Percentiles rank a stretch among this genome's conserved stretches.
Conservation (phyloP, 2,113 vertebrate species). For the Ctenodactylus gundi region DNA sequence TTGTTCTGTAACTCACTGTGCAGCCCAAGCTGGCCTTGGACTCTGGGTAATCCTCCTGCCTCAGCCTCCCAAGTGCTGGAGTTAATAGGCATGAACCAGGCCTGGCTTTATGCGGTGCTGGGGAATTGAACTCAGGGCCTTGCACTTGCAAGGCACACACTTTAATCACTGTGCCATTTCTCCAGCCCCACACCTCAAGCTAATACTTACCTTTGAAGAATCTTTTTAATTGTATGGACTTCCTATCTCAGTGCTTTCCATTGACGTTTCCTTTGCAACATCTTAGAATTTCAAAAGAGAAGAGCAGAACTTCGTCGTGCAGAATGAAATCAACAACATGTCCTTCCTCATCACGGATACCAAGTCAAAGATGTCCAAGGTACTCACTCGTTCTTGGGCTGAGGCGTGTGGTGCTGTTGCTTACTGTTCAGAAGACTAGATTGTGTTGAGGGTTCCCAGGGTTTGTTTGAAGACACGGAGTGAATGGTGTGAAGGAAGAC, state of each 20-base stretch:
- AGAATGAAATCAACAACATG: slow-evolving; percentile 99
- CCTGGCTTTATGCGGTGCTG: no score
- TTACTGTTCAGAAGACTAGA: background rate
- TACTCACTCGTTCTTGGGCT: slow-evolving; percentile 67
- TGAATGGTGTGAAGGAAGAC: background rate
- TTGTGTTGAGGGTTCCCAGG: background rate
- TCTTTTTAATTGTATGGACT: background rate
- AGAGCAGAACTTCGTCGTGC: slow-evolving; percentile 98
- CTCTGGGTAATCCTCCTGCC: no score
- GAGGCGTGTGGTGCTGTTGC: background rate
- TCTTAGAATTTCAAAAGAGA: slow-evolving; percentile 98
- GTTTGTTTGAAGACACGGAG: background rate
- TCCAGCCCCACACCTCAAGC: background rate
- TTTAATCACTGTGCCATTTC: no score
- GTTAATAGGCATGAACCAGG: no score
- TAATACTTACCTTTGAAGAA: background rate
- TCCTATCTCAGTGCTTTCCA: background rate
- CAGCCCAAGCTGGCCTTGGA: no score
- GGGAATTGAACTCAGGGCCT: no score
- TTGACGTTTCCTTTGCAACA: slow-evolving; percentile 25
- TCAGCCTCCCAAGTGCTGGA: no score
- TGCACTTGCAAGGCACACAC: no score
- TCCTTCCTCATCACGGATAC: slow-evolving; percentile 97
- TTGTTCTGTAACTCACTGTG: no score
- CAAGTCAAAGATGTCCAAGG: slow-evolving; percentile 99